Evolutionary conservation across 1,140 invertebrate species (phyloP), one percentile per base, ranked within the genome.

Genomic region (Lordiphosa collinella): DNA sequence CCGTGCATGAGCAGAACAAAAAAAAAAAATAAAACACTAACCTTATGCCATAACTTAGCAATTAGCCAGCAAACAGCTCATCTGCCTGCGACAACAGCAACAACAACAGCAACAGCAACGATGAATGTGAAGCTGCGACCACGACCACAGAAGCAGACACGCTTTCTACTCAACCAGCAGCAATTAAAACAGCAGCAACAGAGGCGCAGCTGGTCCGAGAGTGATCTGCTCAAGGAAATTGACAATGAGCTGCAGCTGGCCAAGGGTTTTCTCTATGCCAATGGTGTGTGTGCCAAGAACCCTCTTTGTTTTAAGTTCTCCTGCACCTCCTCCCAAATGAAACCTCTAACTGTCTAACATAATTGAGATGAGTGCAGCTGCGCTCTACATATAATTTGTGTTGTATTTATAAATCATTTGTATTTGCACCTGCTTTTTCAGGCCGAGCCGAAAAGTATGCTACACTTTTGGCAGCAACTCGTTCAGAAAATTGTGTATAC

Each of bases 161-260:
- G 87, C 34, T 88, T 88, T 62, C 63, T 79, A 37, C 78, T 86
- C 35, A 70, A 60, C 13, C 65, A 74, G 47, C 73, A 86, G 74
- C 80, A 85, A 49, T 65, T 74, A 54, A 80, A 84, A 46, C 56
- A 59, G 32, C 76, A 85, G 66, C 72, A 44, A 40, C 86, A 76
- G 51, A 78, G 72, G 43, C 87, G 70, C 60, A 86, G 73, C 58
- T 78, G 72, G 84, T 89, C 88, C 18, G 88, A 89, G 44, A 89
- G 70, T 55, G 91, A 92, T 90, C 89, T 93, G 71, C 90, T 93
- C 88, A 90, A 91, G 88, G 92, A 93, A 90, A 93, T 93, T 80
- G 92, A 93, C 89, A 89, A 86, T 61, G 90, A 90, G 70, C 90
- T 93, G 75, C 90, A 88, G 68, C 78, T 92, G 68, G 91, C 91